phyloP scores from a whole-genome alignment of 1,140 invertebrate genomes.

The Catajapyx aquilonaris region DNA sequence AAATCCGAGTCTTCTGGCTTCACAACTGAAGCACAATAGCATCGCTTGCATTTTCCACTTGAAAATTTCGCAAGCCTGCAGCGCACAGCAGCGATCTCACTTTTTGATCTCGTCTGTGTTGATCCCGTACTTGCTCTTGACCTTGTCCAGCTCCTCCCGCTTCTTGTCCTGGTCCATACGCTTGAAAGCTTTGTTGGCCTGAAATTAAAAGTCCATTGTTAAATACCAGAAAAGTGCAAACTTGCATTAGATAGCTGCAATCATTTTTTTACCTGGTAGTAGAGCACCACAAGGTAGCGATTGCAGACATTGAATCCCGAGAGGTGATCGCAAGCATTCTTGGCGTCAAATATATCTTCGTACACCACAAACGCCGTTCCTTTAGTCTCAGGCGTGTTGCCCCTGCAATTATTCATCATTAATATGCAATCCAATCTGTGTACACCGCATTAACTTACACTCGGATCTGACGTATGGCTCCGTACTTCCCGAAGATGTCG shows the following conservation, averaged over 20 bases:
- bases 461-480: conserved; percentile 93
- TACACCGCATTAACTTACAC: too few relatives aligned
- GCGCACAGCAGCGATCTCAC: too few relatives aligned
- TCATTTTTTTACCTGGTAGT: conserved; percentile 48
- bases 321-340: conserved; percentile 98
- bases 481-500: conserved; percentile 99
- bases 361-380: conserved; percentile 99
- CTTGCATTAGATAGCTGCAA: conserved; percentile 16
- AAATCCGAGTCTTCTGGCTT: too few relatives aligned
- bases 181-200: conserved; percentile 87
- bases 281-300: conserved; percentile 90
- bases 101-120: too few relatives aligned
- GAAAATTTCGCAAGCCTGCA: too few relatives aligned
- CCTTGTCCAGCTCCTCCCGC: conserved; percentile 85
- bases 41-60: too few relatives aligned
- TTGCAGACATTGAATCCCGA: conserved; percentile 99
- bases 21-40: too few relatives aligned
- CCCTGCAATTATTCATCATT: too few relatives aligned
- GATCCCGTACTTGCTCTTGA: conserved; percentile 83
- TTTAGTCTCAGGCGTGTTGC: conserved; percentile 91
- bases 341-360: conserved; percentile 99
- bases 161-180: conserved; percentile 92
- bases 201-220: conserved; percentile 13
- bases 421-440: too few relatives aligned
- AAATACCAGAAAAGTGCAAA: background rate